Evolutionary conservation across 2,113 vertebrate genomes (phyloP).

Genomic region (Rallus limicola): DNA sequence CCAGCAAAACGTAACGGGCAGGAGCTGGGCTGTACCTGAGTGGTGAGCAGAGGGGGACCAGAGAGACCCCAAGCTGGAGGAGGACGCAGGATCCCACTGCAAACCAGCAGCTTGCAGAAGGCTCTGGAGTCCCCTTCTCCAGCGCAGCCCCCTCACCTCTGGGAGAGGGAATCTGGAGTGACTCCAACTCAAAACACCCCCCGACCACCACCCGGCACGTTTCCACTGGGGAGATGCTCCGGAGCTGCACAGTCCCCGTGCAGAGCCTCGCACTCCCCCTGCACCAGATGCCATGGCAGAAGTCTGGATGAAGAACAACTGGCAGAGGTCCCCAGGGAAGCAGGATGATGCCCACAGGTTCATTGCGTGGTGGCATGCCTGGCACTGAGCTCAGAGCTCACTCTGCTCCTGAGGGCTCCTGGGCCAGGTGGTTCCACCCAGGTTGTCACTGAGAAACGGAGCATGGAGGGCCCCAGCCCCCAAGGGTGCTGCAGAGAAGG

Average conservation of each 20-base stretch:
- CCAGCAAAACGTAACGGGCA: rapidly evolving
- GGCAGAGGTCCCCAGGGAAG: neutral
- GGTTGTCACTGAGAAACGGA: neutral
- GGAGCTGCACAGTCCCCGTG: rapidly evolving
- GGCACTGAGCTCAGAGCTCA: neutral
- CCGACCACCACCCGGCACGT: neutral
- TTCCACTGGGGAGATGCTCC: neutral
- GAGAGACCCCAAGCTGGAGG: neutral
- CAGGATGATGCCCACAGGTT: neutral
- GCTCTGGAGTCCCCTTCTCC: neutral
- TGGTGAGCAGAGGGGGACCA: neutral
- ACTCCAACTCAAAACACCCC: neutral
- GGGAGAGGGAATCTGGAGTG: neutral
- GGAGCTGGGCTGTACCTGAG: neutral
- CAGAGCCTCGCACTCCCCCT: too few species aligned
- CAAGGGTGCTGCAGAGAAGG: neutral
- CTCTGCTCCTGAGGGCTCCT: neutral
- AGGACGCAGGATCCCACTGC: neutral
- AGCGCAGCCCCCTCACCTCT: neutral
- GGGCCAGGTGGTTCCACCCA: neutral
- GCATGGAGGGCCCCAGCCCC: neutral
- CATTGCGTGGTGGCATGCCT: rapidly evolving
- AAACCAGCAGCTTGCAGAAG: neutral
- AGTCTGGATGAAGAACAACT: neutral
- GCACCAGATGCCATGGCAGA: neutral